Conservation (phyloP, 30 jellyfish, hydroid and myxozoan genomes). For the Pseudorhiza aurosa region DNA sequence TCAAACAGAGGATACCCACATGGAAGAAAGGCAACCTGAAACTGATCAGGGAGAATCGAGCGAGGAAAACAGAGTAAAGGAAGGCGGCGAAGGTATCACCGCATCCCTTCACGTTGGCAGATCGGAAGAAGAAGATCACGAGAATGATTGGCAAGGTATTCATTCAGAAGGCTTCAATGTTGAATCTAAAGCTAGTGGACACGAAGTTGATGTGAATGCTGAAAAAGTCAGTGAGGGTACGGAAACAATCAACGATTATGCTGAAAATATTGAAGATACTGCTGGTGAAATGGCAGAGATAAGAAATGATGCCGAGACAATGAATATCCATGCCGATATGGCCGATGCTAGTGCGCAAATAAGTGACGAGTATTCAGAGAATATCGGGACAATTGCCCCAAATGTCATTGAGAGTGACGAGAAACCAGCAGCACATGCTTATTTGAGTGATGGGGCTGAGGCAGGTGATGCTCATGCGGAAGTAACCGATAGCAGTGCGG, state of each 20-base stretch:
- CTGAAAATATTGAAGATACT: too few relatives aligned
- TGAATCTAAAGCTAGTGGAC: background rate
- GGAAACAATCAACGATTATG: background rate
- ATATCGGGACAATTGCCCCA: too few relatives aligned
- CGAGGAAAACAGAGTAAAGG: background rate
- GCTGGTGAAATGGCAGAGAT: too few relatives aligned
- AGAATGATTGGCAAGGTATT: background rate
- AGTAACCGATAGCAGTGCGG: too few relatives aligned
- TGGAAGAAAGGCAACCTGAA: background rate
- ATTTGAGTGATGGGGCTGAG: too few relatives aligned
- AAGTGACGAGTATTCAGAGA: too few relatives aligned
- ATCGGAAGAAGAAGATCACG: background rate
- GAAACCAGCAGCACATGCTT: too few relatives aligned
- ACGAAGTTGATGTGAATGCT: background rate
- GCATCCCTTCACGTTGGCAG: background rate
- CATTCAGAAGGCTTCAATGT: background rate
- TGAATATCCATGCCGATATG: too few relatives aligned
- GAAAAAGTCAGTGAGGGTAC: background rate
- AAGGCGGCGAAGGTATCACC: background rate
- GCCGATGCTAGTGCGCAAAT: too few relatives aligned
- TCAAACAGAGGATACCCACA: background rate
- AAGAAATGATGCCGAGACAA: too few relatives aligned
- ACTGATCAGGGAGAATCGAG: background rate
- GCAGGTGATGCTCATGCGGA: too few relatives aligned
- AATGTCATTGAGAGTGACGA: too few relatives aligned